Evolutionary conservation across 2,113 vertebrate genomes (phyloP).

Genomic region (Amphiprion ocellaris): DNA sequence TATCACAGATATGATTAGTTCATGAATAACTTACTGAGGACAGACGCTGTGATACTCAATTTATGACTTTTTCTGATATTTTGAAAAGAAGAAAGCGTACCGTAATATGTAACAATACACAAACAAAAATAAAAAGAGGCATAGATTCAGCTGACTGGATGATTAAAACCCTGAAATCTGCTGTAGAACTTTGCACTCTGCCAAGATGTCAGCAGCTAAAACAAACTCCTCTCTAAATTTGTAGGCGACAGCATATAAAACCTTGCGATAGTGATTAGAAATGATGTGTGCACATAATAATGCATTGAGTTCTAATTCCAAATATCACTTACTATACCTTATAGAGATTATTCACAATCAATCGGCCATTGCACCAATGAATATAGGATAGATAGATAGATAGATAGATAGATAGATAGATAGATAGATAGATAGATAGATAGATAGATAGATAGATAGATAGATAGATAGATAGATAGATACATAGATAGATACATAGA

Average conservation of each 20-base stretch:
- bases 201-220: neutral
- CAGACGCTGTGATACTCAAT: constrained; percentile 5
- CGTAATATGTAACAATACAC: neutral
- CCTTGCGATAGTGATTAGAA: too few relatives aligned
- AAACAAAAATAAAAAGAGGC: neutral
- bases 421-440: too few relatives aligned
- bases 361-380: neutral
- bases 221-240: neutral
- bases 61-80: neutral
- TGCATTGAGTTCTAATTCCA: neutral
- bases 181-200: neutral
- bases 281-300: neutral
- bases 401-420: too few relatives aligned
- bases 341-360: neutral
- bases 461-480: too few relatives aligned
- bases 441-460: too few relatives aligned
- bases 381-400: too few relatives aligned
- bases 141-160: neutral
- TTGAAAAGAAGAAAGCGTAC: neutral
- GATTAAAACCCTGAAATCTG: neutral
- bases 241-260: too few relatives aligned
- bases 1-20: constrained; percentile 23
- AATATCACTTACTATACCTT: neutral
- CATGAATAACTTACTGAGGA: constrained; percentile 35
- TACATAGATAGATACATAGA: too few relatives aligned